These are phyloP conservation scores for Eristalinus sepulchralis DNA, from an alignment of 2,888 invertebrate species.

Conservation along the genomic window DNA sequence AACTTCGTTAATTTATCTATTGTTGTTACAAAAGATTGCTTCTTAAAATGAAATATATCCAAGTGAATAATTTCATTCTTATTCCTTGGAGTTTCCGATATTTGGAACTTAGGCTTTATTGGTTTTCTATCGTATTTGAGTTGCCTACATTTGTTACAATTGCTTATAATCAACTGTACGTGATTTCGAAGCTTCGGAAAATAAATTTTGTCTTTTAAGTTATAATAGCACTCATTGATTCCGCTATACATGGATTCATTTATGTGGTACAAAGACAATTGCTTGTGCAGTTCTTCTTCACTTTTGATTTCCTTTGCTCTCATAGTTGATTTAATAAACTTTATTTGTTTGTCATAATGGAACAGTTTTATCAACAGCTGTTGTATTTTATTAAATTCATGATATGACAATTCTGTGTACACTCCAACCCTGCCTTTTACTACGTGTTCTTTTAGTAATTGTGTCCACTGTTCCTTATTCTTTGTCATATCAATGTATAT, in stretches of 20 bases:
- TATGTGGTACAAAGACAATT: no score
- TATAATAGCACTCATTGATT: conserved; percentile 10
- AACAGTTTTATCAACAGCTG: conserved; percentile 24
- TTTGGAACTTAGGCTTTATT: no score
- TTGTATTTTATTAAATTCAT: conserved; percentile 21
- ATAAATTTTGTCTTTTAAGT: conserved; percentile 16
- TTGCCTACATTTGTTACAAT: conserved; percentile 18
- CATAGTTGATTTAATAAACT: conserved; percentile 21
- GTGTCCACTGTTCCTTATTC: conserved; percentile 4
- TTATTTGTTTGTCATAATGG: not conserved
- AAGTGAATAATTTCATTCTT: no score
- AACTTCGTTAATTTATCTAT: no score
- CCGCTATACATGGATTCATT: conserved; percentile 8
- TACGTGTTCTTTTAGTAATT: conserved; percentile 5
- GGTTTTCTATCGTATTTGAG: not conserved
- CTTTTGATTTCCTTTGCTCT: not conserved
- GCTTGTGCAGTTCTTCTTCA: conserved; percentile 2
- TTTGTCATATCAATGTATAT: conserved; percentile 5
- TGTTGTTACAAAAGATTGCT: no score
- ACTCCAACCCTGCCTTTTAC: no score
- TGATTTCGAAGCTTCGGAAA: not conserved
- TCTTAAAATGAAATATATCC: no score
- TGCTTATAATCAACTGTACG: not conserved
- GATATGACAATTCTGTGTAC: conserved; percentile 10
- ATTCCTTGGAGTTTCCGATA: no score